phyloP scores from a whole-genome alignment of 2,797 vertebrate genomes.

The Discoglossus pictus region DNA sequence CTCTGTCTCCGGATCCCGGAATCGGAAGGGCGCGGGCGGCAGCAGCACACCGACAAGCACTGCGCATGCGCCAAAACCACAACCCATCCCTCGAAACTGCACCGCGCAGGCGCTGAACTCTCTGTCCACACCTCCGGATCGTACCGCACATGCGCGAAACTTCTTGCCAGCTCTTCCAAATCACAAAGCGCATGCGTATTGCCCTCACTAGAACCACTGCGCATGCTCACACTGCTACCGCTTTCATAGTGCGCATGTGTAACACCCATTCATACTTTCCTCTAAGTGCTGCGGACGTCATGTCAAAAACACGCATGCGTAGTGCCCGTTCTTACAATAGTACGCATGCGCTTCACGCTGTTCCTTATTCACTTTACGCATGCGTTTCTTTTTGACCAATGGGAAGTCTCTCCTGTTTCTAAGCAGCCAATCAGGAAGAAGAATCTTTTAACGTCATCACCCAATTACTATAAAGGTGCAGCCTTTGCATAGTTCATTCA shows the following conservation, averaged over 20 bases:
- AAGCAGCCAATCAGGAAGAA: too few species aligned
- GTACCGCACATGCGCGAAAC: conserved; percentile 1
- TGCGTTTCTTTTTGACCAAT: too few species aligned
- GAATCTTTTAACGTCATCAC: too few species aligned
- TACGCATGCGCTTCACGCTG: too few species aligned
- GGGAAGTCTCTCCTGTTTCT: too few species aligned
- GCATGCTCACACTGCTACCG: not conserved
- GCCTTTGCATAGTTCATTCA: too few species aligned
- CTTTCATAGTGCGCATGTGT: conserved; percentile 5
- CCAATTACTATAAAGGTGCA: too few species aligned
- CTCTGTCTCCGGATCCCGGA: conserved; percentile 29
- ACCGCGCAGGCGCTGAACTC: conserved; percentile 18
- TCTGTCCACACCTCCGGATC: not conserved
- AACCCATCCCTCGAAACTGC: conserved; percentile 1
- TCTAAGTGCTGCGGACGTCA: too few species aligned
- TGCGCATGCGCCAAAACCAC: conserved; percentile 17
- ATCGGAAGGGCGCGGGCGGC: conserved; percentile 42
- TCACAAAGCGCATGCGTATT: not conserved
- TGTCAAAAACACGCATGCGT: too few species aligned
- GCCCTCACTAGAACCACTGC: not conserved
- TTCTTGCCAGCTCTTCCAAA: not conserved
- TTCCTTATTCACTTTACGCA: too few species aligned
- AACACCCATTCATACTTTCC: too few species aligned
- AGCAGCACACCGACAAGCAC: conserved; percentile 6
- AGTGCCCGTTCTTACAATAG: too few species aligned